A percentile compares a stretch with the other conserved stretches of the same genome.
phyloP scores from a whole-genome alignment of 2,113 vertebrate species.

The Bos javanicus region DNA sequence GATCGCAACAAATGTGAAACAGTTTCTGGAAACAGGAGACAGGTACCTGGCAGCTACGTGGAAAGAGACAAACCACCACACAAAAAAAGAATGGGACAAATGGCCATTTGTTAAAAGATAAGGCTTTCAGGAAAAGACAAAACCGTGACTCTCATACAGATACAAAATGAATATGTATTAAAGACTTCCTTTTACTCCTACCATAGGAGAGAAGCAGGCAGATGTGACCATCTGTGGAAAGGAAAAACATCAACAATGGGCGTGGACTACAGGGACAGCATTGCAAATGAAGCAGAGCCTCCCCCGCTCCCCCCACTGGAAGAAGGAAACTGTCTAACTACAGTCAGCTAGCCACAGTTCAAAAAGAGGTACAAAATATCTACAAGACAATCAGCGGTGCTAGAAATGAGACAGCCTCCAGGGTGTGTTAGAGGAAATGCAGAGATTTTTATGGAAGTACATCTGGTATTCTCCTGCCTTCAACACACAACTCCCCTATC shows the following conservation, averaged over 20 bases:
- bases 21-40: not conserved
- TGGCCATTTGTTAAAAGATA: not conserved
- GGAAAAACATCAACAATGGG: not conserved
- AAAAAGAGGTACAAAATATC: not conserved
- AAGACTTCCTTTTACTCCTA: not conserved
- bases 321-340: too few species aligned
- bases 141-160: not conserved
- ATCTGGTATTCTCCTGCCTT: too few species aligned
- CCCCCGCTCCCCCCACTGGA: not conserved
- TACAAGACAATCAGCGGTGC: fast-evolving
- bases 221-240: not conserved
- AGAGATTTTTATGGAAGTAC: not conserved
- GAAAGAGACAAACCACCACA: not conserved
- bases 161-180: not conserved
- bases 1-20: fast-evolving
- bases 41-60: fast-evolving
- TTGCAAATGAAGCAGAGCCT: not conserved
- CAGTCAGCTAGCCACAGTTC: not conserved
- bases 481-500: too few species aligned
- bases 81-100: too few species aligned
- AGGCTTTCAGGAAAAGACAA: not conserved
- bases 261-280: fast-evolving
- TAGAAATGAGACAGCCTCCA: too few species aligned
- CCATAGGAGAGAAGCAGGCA: not conserved
- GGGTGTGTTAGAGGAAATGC: not conserved